Evolutionary conservation across 2,888 invertebrate species (phyloP).

Genomic region (Ferrisia virgata): DNA sequence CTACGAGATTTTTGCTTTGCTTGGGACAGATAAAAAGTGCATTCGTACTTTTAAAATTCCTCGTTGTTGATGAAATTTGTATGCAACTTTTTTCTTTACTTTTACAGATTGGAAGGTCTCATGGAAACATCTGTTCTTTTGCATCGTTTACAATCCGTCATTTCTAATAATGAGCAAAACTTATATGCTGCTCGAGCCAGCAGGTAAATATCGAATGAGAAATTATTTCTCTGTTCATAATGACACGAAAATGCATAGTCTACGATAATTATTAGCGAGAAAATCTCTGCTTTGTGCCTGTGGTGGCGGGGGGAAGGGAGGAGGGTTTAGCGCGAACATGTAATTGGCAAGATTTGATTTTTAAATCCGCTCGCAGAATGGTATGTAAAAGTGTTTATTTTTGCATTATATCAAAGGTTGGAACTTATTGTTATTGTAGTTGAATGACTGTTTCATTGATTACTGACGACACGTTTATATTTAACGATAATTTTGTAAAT

Average conservation of each 20-base stretch:
- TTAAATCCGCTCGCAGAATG: neutral
- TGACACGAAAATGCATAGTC: too few species aligned
- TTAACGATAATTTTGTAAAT: conserved; percentile 46
- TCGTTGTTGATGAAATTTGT: neutral
- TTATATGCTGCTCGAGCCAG: conserved; percentile 39
- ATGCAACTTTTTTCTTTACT: neutral
- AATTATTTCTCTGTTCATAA: neutral
- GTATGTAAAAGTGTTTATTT: neutral
- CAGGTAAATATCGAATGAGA: neutral
- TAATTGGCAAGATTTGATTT: too few species aligned
- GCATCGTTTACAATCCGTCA: conserved; percentile 64
- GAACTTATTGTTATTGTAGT: neutral
- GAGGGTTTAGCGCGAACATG: too few species aligned
- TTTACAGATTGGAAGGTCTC: conserved; percentile 73
- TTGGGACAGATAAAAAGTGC: neutral
- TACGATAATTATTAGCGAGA: too few species aligned
- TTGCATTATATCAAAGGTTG: neutral
- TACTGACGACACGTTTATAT: neutral
- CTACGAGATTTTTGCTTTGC: neutral
- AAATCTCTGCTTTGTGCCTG: too few species aligned
- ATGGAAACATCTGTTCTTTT: conserved; percentile 70
- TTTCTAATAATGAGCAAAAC: conserved; percentile 36
- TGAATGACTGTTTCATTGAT: neutral
- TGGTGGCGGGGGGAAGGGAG: too few species aligned
- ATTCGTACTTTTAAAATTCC: neutral